Percentiles rank a stretch among this genome's conserved stretches.
These are phyloP conservation scores for Chionomys nivalis DNA, from an alignment of 2,113 vertebrate species.

Conservation along the genomic window DNA sequence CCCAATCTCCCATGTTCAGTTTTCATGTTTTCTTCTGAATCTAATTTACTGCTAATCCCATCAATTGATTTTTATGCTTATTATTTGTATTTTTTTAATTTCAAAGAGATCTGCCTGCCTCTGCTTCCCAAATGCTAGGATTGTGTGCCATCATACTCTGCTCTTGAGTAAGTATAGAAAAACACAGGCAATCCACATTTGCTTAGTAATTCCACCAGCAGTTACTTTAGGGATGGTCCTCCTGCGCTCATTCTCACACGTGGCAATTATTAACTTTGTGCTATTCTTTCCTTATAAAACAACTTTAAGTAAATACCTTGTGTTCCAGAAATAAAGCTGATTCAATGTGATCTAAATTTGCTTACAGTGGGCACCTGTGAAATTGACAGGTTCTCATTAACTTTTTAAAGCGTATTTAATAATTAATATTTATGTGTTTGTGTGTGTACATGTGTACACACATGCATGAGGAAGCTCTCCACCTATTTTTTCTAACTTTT, in stretches of 20 bases:
- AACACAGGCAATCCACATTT: background rate
- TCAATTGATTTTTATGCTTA: background rate
- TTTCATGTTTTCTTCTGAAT: background rate
- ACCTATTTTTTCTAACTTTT: background rate
- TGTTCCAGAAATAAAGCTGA: conserved; percentile 5
- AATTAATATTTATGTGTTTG: background rate
- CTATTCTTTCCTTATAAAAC: conserved; percentile 3
- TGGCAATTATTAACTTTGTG: background rate
- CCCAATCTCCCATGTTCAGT: too few species aligned
- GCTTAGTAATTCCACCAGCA: background rate
- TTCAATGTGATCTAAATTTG: conserved; percentile 4
- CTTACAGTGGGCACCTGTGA: background rate
- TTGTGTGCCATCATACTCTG: background rate
- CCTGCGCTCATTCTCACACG: background rate
- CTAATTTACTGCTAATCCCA: background rate
- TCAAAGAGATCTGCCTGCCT: background rate
- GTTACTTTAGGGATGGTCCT: background rate
- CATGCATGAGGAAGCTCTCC: background rate
- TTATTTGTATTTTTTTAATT: background rate
- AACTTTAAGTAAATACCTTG: background rate
- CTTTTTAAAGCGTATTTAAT: background rate
- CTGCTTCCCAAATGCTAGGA: background rate
- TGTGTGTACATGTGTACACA: background rate
- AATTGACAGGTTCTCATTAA: background rate
- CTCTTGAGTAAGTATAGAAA: background rate